Conservation (phyloP, 2,113 vertebrate genomes). For the Pungitius pungitius region DNA sequence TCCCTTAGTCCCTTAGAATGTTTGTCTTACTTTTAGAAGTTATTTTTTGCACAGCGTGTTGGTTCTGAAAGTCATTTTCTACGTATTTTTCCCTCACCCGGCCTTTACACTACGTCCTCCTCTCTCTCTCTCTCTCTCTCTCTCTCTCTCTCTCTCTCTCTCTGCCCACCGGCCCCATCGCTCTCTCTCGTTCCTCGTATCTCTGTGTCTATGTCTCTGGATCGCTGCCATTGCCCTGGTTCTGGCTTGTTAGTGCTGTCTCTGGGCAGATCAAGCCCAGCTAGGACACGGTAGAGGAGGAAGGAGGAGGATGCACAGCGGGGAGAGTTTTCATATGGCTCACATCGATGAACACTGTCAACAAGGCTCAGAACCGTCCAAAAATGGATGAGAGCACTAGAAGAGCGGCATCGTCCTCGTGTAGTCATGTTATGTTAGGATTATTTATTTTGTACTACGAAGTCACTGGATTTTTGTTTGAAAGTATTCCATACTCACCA, state of each 20-base stretch:
- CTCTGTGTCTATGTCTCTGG: slow-evolving; percentile 45
- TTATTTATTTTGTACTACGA: background rate
- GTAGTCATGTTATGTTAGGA: background rate
- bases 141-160: background rate
- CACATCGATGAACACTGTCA: background rate
- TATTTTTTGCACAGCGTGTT: background rate
- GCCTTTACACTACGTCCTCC: slow-evolving; percentile 4
- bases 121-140: background rate
- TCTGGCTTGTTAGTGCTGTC: slow-evolving; percentile 64
- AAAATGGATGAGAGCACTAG: background rate
- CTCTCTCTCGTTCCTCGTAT: slow-evolving; percentile 21
- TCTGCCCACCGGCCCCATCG: slow-evolving; percentile 17
- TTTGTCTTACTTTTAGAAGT: background rate
- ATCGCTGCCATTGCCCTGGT: slow-evolving; percentile 52
- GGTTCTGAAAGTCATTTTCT: slow-evolving; percentile 10
- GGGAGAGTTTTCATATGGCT: slow-evolving; percentile 9
- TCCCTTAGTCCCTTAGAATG: background rate
- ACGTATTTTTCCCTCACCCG: slow-evolving; percentile 6
- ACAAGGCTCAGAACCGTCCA: background rate
- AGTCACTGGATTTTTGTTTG: background rate
- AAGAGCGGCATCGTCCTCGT: background rate
- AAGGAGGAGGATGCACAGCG: slow-evolving; percentile 32
- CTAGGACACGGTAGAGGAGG: slow-evolving; percentile 21
- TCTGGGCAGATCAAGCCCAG: slow-evolving; percentile 66
- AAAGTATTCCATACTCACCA: background rate